Percentiles rank a stretch among this genome's conserved stretches.
phyloP scores from a whole-genome alignment of 2,113 vertebrate genomes.

The Aix galericulata region DNA sequence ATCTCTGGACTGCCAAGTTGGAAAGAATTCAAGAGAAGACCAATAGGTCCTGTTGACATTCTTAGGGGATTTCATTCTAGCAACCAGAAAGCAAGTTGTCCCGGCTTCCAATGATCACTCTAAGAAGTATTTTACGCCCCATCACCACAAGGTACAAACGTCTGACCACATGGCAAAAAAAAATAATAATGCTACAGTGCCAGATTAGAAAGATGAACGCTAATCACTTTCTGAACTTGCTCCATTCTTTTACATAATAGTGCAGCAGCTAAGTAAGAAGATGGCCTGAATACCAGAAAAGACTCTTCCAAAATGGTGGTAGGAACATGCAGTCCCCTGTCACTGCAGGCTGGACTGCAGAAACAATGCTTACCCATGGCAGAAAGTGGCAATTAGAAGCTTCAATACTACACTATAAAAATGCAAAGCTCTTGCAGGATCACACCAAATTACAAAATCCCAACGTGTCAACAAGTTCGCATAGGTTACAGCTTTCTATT shows the following conservation, averaged over 20 bases:
- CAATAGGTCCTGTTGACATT: background rate
- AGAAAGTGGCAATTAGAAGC: conserved; percentile 14
- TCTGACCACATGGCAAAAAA: background rate
- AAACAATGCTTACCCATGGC: background rate
- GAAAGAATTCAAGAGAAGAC: background rate
- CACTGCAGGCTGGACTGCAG: background rate
- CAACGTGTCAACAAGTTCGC: conserved; percentile 22
- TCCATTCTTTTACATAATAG: background rate
- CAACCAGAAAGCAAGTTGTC: background rate
- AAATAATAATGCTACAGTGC: background rate
- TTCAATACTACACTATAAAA: background rate
- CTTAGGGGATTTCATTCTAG: background rate
- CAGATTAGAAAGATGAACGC: background rate
- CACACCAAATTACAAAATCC: background rate
- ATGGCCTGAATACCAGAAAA: background rate
- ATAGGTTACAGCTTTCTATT: background rate
- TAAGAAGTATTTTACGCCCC: background rate
- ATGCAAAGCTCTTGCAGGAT: background rate
- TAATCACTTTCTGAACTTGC: background rate
- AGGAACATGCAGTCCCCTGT: background rate
- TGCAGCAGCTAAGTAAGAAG: background rate
- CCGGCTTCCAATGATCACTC: background rate
- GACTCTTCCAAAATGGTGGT: background rate
- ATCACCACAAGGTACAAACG: background rate
- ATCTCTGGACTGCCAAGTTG: background rate